Evolutionary conservation across 2,113 vertebrate species (phyloP), one percentile per base, ranked within the genome.

Genomic region (Pontoporia blainvillei): DNA sequence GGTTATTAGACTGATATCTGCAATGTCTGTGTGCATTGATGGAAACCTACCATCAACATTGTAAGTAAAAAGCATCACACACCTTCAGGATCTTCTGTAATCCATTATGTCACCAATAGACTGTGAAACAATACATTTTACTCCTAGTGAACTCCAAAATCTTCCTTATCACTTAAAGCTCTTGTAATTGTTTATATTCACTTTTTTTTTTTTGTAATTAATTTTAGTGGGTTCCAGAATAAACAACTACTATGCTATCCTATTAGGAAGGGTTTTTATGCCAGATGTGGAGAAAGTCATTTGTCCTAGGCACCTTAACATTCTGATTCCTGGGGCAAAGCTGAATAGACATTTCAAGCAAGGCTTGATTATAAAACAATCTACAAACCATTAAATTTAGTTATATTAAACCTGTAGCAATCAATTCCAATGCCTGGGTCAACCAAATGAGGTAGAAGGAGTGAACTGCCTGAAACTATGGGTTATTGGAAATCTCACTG

Each of bases 331-430:
- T 85, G 20, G 23, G 49, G 39, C 57, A 86, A 96, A 76, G 29
- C 81, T 86, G 90, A 71, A 92, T 54, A 92, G 90, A 90, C 18
- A 69, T 95, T 90, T 96, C n/a, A 90, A 79, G 49, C 13, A 72
- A 95, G 34, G 2, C 66, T 96, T 93, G 67, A 96, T 94, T 94
- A 61, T 90, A 84, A 95, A 96, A 95, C 84, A 97, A 86, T 96
- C 90, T 85, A 78, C 69, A 73, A 86, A 49, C n/a, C 29, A 73
- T 96, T 94, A 46, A 29, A 57, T 78, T 17, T 94, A 94, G 25
- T 62, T 94, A 36, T 78, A 91, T 78, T 84, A 75, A 96, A 73
- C 8, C 4, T 41, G 72, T n/a, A 90, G 41, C 73, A 91, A 90
- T 96, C 73, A 85, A 61, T 96, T 52, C n/a, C 86, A 93, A 64